Evolutionary conservation across 2,888 invertebrate species (phyloP).

Genomic region (Nebria brevicollis): DNA sequence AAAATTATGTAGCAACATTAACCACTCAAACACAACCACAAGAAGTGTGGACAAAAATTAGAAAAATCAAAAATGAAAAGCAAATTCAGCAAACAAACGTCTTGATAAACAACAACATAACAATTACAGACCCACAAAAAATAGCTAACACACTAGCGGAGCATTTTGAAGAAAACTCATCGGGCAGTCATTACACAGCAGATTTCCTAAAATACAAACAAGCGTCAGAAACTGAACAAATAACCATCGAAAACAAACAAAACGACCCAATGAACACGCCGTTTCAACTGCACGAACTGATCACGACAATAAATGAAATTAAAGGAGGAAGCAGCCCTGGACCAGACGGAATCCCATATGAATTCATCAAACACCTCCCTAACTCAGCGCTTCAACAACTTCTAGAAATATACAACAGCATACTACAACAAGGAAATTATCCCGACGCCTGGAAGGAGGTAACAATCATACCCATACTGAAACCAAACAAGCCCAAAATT

Average conservation of each 20-base stretch:
- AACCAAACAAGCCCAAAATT: constrained; percentile 21
- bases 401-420: constrained; percentile 17
- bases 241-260: neutral
- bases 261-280: constrained; percentile 13
- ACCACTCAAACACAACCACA: constrained; percentile 32
- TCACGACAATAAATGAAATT: constrained; percentile 3
- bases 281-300: neutral
- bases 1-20: constrained; percentile 27
- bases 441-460: constrained; percentile 17
- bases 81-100: neutral
- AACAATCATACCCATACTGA: constrained; percentile 16
- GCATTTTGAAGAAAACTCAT: constrained; percentile 19
- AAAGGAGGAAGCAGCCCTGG: constrained; percentile 24
- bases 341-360: constrained; percentile 17
- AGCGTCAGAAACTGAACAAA: constrained; percentile 8
- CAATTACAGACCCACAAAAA: constrained; percentile 10
- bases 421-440: constrained; percentile 5
- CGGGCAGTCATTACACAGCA: neutral
- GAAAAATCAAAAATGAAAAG: no score
- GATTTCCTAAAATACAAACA: constrained; percentile 9
- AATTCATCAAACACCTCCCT: constrained; percentile 12
- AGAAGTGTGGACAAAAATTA: constrained; percentile 32
- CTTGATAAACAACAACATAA: constrained; percentile 1
- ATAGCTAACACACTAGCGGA: constrained; percentile 21
- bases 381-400: constrained; percentile 14